Percentiles rank a stretch among this genome's conserved stretches.
Conservation (phyloP, 2,797 vertebrate species). For the Muscicapa striata region DNA sequence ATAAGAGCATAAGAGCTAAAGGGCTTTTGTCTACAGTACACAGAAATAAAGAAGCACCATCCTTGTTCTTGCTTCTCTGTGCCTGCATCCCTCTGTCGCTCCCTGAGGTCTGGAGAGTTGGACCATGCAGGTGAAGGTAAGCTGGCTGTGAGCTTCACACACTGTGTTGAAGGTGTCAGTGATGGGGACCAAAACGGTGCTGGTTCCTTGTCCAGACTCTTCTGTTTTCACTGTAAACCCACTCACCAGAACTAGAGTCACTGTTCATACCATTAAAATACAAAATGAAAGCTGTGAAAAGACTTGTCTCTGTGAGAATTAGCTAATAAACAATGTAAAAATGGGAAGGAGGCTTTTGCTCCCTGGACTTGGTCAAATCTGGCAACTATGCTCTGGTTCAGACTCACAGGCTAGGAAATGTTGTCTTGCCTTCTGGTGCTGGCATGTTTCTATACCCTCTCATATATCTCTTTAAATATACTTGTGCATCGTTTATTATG, state of each 20-base stretch:
- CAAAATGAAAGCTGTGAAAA: conserved; percentile 69
- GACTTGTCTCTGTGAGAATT: conserved; percentile 1
- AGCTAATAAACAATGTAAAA: conserved; percentile 21
- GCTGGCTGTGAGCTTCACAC: background rate
- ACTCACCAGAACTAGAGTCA: background rate
- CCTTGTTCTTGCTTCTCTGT: background rate
- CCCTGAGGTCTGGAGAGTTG: background rate
- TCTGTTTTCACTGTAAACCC: conserved; percentile 4
- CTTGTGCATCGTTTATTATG: conserved; percentile 73
- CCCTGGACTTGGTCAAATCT: conserved; percentile 47
- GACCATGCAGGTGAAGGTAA: background rate
- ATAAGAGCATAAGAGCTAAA: background rate
- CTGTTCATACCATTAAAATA: conserved; percentile 37
- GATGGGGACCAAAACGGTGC: background rate
- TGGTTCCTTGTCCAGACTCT: background rate
- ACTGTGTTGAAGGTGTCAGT: background rate
- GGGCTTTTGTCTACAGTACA: background rate
- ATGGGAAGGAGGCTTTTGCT: conserved; percentile 41
- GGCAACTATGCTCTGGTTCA: conserved; percentile 1
- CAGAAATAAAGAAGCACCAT: background rate
- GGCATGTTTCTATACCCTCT: conserved; percentile 66
- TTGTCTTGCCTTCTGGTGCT: conserved; percentile 72
- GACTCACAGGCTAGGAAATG: conserved; percentile 41
- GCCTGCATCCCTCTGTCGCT: background rate
- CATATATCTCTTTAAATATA: conserved; percentile 64